Conservation (phyloP, 2,797 vertebrate species). For the Tauraco hartlaubi region DNA sequence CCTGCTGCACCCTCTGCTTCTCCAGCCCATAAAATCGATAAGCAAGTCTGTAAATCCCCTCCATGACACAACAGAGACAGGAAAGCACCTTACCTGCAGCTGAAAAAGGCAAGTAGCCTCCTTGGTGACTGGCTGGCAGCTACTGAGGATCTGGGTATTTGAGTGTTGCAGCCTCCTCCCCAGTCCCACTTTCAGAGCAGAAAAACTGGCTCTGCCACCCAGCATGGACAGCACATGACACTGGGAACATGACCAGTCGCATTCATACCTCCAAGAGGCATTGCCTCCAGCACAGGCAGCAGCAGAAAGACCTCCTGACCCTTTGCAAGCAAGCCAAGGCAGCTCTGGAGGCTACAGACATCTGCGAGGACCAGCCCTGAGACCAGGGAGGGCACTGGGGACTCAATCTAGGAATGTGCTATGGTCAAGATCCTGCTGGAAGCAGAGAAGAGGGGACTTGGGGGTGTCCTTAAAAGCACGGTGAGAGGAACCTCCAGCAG, state of each 20-base stretch:
- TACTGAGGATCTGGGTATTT: not conserved
- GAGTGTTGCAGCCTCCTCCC: slow-evolving; percentile 37
- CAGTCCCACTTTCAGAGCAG: slow-evolving; percentile 16
- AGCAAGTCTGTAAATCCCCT: not conserved
- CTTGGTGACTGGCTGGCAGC: not conserved
- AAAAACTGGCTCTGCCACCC: slow-evolving; percentile 47
- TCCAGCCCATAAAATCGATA: not conserved
- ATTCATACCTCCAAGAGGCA: not conserved
- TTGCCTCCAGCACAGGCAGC: slow-evolving; percentile 1
- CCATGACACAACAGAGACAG: rapidly evolving
- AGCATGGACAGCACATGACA: not conserved
- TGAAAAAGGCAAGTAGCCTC: not conserved
- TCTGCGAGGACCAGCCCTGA: not conserved
- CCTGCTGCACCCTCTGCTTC: not conserved
- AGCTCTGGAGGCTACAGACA: not conserved
- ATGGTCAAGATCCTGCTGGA: not conserved
- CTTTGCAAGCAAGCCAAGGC: not conserved
- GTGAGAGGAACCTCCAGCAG: not conserved
- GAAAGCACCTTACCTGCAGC: not conserved
- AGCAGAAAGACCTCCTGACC: not conserved
- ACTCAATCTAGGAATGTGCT: not conserved
- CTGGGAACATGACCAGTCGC: not conserved
- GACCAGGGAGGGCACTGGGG: not conserved
- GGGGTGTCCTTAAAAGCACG: not conserved
- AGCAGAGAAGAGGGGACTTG: not conserved